Evolutionary conservation across 2,113 vertebrate genomes (phyloP).

Genomic region (Rhadina sibilatrix): DNA sequence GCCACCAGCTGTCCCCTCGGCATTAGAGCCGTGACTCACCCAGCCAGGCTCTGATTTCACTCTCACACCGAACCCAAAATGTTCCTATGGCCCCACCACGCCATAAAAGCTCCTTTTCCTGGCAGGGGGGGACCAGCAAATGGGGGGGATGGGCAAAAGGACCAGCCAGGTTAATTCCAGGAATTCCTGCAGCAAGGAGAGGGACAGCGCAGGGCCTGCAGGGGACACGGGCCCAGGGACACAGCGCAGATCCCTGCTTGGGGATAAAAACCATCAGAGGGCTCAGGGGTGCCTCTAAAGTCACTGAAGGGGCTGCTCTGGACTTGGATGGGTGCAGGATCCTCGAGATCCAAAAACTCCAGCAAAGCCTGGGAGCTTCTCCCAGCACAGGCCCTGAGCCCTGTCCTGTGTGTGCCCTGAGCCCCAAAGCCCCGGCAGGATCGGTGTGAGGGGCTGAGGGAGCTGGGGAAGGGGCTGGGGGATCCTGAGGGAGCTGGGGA

Average conservation of each 20-base stretch:
- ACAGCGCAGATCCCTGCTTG: neutral
- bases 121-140: neutral
- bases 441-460: neutral
- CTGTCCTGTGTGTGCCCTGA: neutral
- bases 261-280: neutral
- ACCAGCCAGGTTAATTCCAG: neutral
- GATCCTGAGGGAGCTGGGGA: too few species aligned
- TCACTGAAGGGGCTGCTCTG: neutral
- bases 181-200: neutral
- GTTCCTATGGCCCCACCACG: slow-evolving; percentile 17
- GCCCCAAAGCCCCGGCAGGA: neutral
- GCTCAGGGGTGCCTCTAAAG: neutral
- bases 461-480: neutral
- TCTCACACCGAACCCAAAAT: neutral
- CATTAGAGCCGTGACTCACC: slow-evolving; percentile 36
- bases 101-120: neutral
- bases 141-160: neutral
- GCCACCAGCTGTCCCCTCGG: slow-evolving; percentile 75
- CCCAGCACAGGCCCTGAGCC: neutral
- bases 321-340: neutral
- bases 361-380: neutral
- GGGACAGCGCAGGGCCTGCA: neutral
- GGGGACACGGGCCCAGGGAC: neutral
- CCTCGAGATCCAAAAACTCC: neutral
- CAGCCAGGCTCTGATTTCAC: slow-evolving; percentile 67